Evolutionary conservation across 2,888 invertebrate genomes (phyloP).

Genomic region (Rotaria socialis): DNA sequence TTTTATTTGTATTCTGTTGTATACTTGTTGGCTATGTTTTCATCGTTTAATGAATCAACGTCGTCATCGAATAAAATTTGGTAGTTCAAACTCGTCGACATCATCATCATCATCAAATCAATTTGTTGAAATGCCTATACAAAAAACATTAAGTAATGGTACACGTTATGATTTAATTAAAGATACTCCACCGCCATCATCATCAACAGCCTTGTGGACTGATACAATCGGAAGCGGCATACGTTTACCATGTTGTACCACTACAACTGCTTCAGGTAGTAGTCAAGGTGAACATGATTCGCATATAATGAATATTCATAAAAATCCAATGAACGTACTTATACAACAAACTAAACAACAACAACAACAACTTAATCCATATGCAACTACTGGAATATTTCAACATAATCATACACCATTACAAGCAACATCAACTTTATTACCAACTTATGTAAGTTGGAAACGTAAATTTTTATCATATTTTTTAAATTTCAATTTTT

Average conservation of each 20-base stretch:
- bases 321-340: constrained; percentile 23
- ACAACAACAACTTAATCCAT: constrained; percentile 37
- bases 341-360: not conserved
- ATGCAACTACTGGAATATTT: constrained; percentile 43
- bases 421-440: not conserved
- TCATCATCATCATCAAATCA: constrained; percentile 4
- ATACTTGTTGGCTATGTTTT: not conserved
- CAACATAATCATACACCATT: constrained; percentile 5
- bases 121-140: constrained; percentile 33
- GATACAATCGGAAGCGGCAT: constrained; percentile 17
- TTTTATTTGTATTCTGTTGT: not conserved
- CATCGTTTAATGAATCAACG: not conserved
- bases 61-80: constrained; percentile 19
- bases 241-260: not conserved
- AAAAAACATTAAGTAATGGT: constrained; percentile 22
- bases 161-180: constrained; percentile 34
- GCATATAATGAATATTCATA: not conserved
- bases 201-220: constrained; percentile 35
- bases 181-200: constrained; percentile 2
- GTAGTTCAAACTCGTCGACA: not conserved
- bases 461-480: not conserved
- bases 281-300: not conserved
- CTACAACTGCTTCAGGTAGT: not conserved
- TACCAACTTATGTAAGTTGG: constrained; percentile 9
- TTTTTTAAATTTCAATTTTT: not conserved